Percentiles rank a stretch among this genome's conserved stretches.
Conservation (phyloP, 2,888 invertebrate genomes). For the Thecophora atra region DNA sequence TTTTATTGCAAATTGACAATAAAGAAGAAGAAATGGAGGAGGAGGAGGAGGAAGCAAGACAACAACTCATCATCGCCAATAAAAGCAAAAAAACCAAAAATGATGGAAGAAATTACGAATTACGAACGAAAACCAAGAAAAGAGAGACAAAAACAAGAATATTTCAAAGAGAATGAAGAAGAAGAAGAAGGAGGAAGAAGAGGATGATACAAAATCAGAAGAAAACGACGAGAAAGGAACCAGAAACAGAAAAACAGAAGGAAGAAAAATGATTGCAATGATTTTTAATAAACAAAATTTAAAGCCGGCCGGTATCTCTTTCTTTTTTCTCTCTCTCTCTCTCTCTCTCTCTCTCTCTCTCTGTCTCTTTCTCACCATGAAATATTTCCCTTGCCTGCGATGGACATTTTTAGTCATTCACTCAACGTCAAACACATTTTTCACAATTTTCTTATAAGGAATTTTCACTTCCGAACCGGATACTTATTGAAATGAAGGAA, state of each 20-base stretch:
- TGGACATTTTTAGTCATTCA: slow-evolving; percentile 8
- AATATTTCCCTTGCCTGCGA: too few species aligned
- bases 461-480: slow-evolving; percentile 36
- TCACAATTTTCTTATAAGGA: slow-evolving; percentile 26
- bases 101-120: too few species aligned
- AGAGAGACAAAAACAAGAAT: too few species aligned
- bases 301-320: background rate
- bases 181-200: too few species aligned
- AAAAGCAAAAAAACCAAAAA: too few species aligned
- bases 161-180: too few species aligned
- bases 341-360: background rate
- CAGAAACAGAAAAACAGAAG: background rate
- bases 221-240: background rate
- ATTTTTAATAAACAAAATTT: too few species aligned
- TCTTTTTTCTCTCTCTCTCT: background rate
- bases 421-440: slow-evolving; percentile 10
- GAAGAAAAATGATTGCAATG: background rate
- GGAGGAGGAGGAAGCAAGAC: too few species aligned
- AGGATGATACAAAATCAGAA: background rate
- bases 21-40: too few species aligned
- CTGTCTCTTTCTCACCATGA: background rate
- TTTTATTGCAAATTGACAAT: too few species aligned
- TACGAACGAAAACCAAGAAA: too few species aligned
- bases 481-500: slow-evolving; percentile 29
- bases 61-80: too few species aligned